Base-by-base conservation (phyloP, 2,113 vertebrate genomes). In the Alethe diademata region DNA sequence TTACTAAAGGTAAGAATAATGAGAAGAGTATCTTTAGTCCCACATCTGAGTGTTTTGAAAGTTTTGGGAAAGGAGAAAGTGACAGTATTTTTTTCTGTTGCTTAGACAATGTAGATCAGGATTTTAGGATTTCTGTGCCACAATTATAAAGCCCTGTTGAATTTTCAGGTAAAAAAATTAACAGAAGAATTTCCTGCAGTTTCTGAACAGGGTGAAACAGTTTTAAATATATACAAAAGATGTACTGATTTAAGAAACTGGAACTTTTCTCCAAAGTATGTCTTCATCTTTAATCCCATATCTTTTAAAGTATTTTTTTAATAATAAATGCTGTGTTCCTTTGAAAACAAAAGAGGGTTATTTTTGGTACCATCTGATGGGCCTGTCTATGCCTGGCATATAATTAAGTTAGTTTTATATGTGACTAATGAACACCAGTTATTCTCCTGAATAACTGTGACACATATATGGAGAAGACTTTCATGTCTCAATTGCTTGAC, bases 401-500 rank as follows among this genome's bases (percentile, higher is more conserved):
- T 28, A 72, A 90, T 75, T 47, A 40, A 84, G 48, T 70, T 93
- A 36, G 82, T 95, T 95, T 95, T 60, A 51, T 78, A 58, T 53
- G 20, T 72, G 53, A 45, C 62, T 94, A 89, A 87, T 64, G 58
- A 92, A 79, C 76, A 80, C 9, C 28, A 61, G n/a, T 51, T 83
- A 70, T 86, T 94, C 24, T n/a, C 14, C 22, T 43, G 73, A 85
- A 70, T 92, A 83, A 70, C 38, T 81, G 15, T 91, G 80, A 78
- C 50, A 76, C n/a, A 70, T 53, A 75, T 75, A 57, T 50, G 40
- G 42, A 51, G 22, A 85, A 70, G 76, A 66, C 51, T 74, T 28
- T 89, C n/a, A 26, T 62, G 8, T 87, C 56, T 92, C 91, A 86
- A 86, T 94, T 95, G 36, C 36, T 89, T 73, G 85, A 87, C 87